phyloP scores from a whole-genome alignment of 1,140 invertebrate genomes.

The Heliconius hewitsoni region DNA sequence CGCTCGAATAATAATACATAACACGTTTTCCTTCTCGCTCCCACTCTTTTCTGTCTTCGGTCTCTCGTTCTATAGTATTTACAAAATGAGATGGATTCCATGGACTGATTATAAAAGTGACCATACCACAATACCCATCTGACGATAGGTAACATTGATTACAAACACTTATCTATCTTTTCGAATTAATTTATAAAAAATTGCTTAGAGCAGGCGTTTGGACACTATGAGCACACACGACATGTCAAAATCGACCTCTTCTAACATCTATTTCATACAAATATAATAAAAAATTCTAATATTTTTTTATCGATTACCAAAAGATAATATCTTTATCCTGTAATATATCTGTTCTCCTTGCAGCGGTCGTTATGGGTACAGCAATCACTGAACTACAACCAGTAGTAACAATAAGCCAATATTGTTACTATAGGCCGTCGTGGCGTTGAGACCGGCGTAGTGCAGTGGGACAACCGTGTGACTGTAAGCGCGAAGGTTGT shows the following conservation, averaged over 20 bases:
- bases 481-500: no score
- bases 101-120: slow-evolving; percentile 41
- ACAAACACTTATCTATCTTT: slow-evolving; percentile 29
- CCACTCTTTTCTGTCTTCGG: slow-evolving; percentile 52
- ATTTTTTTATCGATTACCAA: background rate
- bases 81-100: slow-evolving; percentile 70
- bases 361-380: no score
- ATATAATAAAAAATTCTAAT: background rate
- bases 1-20: slow-evolving; percentile 76
- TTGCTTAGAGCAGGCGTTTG: background rate
- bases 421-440: no score
- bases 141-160: slow-evolving; percentile 38
- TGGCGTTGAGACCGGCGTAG: no score
- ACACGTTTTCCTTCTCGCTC: slow-evolving; percentile 71
- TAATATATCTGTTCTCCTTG: no score
- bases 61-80: slow-evolving; percentile 65
- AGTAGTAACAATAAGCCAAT: no score
- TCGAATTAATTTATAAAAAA: slow-evolving; percentile 19
- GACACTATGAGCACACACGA: background rate
- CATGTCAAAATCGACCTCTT: background rate
- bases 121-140: slow-evolving; percentile 38
- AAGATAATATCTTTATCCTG: no score
- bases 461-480: no score
- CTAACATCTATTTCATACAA: background rate
- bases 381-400: no score